Evolutionary conservation across 2,113 vertebrate species (phyloP).

Genomic region (Pangasianodon gigas): DNA sequence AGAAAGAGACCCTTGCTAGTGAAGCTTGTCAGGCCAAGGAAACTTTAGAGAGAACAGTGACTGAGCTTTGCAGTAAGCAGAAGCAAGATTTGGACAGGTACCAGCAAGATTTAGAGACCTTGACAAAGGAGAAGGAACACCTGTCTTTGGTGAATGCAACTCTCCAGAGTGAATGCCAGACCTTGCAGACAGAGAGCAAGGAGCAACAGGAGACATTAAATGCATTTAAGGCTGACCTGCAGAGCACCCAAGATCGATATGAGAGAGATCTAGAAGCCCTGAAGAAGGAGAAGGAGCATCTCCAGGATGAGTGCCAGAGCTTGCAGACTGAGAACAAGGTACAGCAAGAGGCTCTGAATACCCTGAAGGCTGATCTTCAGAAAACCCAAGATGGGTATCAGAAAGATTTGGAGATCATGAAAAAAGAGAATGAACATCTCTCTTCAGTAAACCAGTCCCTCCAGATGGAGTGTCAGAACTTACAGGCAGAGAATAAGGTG

Average conservation of each 20-base stretch:
- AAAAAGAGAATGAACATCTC: slow-evolving; percentile 7
- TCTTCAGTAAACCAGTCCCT: slow-evolving; percentile 22
- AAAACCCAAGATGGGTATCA: background rate
- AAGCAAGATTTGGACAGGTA: slow-evolving; percentile 45
- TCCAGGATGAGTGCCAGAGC: slow-evolving; percentile 4
- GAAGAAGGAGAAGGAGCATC: slow-evolving; percentile 14
- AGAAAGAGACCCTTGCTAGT: slow-evolving; percentile 24
- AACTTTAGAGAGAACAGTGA: slow-evolving; percentile 31
- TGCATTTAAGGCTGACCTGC: slow-evolving; percentile 22
- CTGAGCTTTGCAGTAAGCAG: slow-evolving; percentile 43
- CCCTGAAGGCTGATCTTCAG: slow-evolving; percentile 33
- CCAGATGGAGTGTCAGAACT: background rate
- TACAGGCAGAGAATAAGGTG: background rate
- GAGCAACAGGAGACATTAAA: background rate
- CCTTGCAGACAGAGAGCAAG: background rate
- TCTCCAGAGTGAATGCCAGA: slow-evolving; percentile 22
- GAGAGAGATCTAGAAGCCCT: background rate
- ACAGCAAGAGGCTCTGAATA: background rate
- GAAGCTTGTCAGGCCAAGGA: slow-evolving; percentile 35
- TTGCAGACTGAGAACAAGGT: slow-evolving; percentile 21
- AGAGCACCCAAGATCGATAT: background rate
- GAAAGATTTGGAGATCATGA: background rate
- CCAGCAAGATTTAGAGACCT: slow-evolving; percentile 12
- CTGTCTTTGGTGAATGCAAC: background rate
- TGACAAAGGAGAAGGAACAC: slow-evolving; percentile 15